These are phyloP conservation scores for Perca fluviatilis DNA, from an alignment of 2,113 vertebrate species.

Conservation along the genomic window DNA sequence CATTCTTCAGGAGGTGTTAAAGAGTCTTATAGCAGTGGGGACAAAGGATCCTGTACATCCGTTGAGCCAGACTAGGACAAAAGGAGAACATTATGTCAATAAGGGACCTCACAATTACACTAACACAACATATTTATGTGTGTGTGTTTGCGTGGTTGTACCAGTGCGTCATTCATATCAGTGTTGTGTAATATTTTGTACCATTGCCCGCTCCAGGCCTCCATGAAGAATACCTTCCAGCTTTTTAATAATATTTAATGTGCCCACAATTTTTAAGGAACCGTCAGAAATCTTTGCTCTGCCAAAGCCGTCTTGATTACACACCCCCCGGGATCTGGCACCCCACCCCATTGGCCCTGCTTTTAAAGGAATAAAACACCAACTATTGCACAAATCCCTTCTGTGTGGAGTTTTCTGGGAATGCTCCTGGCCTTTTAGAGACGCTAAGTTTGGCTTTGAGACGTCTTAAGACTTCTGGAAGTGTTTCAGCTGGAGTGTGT, in stretches of 20 bases:
- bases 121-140: neutral
- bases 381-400: conserved; percentile 62
- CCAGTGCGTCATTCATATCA: conserved; percentile 22
- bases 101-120: neutral
- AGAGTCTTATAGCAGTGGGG: too few species aligned
- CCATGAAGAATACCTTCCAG: conserved; percentile 49
- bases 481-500: conserved; percentile 59
- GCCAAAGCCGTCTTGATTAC: conserved; percentile 72
- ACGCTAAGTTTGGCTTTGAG: conserved; percentile 53
- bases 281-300: conserved; percentile 62
- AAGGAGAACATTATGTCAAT: too few species aligned
- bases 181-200: conserved; percentile 24
- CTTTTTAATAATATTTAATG: conserved; percentile 77
- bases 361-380: conserved; percentile 58
- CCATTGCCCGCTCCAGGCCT: neutral
- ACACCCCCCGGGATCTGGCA: conserved; percentile 46
- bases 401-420: conserved; percentile 60
- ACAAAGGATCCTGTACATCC: too few species aligned
- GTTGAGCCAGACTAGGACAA: too few species aligned
- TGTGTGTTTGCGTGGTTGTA: conserved; percentile 4
- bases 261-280: conserved; percentile 71
- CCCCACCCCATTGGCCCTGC: conserved; percentile 18
- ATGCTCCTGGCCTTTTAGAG: conserved; percentile 48
- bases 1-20: too few species aligned
- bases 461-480: conserved; percentile 49